Evolutionary conservation across 2,888 invertebrate species (phyloP), one percentile per base, ranked within the genome.

Genomic region (Plutella xylostella): DNA sequence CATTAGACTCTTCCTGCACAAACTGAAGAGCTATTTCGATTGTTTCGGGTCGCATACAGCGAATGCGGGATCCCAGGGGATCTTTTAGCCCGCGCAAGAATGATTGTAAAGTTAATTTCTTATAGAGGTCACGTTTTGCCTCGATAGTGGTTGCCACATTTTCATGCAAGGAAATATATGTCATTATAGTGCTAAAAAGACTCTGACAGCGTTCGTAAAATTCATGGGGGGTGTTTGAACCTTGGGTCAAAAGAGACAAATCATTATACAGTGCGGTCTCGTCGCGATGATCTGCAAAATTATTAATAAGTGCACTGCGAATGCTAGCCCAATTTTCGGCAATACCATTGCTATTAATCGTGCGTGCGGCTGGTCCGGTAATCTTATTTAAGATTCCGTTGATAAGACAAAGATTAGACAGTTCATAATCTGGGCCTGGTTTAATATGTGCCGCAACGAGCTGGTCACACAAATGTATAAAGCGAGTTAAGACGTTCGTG

Each of bases 61-160:
- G 11, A 22, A 39, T 22, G 2, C 22, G 21, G 5, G 39, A 39
- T 6, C 22, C 39, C 7, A 39, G 11, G 3, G 46, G 43, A 11
- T 43, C 43, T 12, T 43, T 43, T 25, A 46, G 39, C 14, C 39
- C 43, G 33, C 46, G 21, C 22, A 43, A n/a, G 42, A 38, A 45
- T 19, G 37, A 12, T 37, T 41, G 42, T 14, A 35, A 37, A 2
- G 45, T n/a, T 2, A 41, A 18, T 11, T 18, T 37, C n/a, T 19
- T 37, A 18, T 37, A 37, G 17, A 37, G n/a, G 4, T 15, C 25
- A 9, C 34, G 21, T 18, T 43, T 34, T n/a, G 43, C 7, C 12
- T 43, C 22, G 4, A 43, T 22, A 30, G 42, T 42, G 3, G 31
- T 31, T 9, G 31, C 18, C 2, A 42, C 25, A 22, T 7, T 21